phyloP scores from a whole-genome alignment of 2,113 vertebrate genomes.

The Empidonax traillii region DNA sequence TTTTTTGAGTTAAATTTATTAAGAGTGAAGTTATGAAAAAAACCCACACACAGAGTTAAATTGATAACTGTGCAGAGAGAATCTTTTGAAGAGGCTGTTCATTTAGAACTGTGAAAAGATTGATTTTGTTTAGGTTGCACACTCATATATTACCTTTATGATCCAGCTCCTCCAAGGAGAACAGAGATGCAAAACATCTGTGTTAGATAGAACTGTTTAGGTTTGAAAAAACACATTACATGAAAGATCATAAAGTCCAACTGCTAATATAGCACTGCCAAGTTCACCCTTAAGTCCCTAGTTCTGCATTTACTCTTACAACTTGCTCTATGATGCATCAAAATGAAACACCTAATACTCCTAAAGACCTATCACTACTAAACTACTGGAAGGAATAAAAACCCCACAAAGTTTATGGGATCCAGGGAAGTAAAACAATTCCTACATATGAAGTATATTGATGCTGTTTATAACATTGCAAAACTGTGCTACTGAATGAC shows the following conservation, averaged over 20 bases:
- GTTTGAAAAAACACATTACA: neutral
- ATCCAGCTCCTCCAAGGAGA: neutral
- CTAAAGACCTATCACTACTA: neutral
- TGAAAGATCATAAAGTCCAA: neutral
- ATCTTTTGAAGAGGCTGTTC: neutral
- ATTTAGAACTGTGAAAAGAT: neutral
- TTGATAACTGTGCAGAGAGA: neutral
- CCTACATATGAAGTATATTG: neutral
- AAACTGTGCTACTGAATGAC: slow-evolving; percentile 26
- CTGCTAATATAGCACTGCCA: neutral
- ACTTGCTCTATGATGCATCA: neutral
- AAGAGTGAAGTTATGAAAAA: neutral
- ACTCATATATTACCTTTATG: neutral
- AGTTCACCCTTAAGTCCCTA: neutral
- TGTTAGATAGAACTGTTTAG: neutral
- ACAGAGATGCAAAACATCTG: neutral
- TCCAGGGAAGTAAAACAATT: neutral
- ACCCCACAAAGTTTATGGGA: rapidly evolving
- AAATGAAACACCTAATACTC: neutral
- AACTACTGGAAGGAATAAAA: neutral
- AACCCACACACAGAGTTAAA: neutral
- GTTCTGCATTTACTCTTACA: neutral
- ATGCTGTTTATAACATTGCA: neutral
- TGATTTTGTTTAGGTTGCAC: neutral
- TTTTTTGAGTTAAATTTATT: neutral